phyloP scores from a whole-genome alignment of 2,113 vertebrate species.

The Tautogolabrus adspersus region DNA sequence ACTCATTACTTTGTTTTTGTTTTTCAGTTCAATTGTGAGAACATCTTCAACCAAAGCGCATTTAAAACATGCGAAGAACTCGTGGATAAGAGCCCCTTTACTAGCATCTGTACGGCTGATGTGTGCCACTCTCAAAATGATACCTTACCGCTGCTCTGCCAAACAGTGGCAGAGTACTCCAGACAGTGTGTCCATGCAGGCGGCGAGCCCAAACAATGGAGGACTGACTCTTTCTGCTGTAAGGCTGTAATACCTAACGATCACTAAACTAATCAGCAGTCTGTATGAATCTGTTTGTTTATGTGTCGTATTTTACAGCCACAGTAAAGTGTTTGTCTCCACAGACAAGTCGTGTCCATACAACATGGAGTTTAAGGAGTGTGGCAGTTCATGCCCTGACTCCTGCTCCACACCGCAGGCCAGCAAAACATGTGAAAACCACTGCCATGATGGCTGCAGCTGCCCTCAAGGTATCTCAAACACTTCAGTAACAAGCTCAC shows the following conservation, averaged over 20 bases:
- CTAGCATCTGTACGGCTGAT: slow-evolving; percentile 85
- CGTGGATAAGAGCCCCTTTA: slow-evolving; percentile 84
- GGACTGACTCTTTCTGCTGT: slow-evolving; percentile 87
- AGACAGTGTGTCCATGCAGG: slow-evolving; percentile 82
- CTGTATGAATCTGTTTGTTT: neutral
- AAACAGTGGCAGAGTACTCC: slow-evolving; percentile 82
- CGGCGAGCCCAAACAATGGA: slow-evolving; percentile 86
- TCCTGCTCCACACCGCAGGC: slow-evolving; percentile 87
- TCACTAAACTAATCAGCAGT: neutral
- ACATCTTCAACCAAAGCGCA: slow-evolving; percentile 72
- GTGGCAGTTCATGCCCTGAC: slow-evolving; percentile 84
- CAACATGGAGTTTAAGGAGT: slow-evolving; percentile 87
- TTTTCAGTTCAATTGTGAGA: slow-evolving; percentile 76
- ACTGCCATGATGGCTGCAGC: slow-evolving; percentile 88
- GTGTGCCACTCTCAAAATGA: slow-evolving; percentile 76
- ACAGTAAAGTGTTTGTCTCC: slow-evolving; percentile 37
- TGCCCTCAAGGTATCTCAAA: slow-evolving; percentile 82
- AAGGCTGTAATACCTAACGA: slow-evolving; percentile 11
- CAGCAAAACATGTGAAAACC: slow-evolving; percentile 83
- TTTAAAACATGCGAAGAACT: slow-evolving; percentile 83
- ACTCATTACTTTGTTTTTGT: neutral
- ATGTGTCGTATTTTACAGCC: neutral
- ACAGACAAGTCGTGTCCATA: slow-evolving; percentile 83
- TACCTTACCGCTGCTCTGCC: slow-evolving; percentile 69
- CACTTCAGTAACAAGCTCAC: neutral